Base-by-base conservation (phyloP, 2,888 invertebrate genomes). In the Sinelater perroti region DNA sequence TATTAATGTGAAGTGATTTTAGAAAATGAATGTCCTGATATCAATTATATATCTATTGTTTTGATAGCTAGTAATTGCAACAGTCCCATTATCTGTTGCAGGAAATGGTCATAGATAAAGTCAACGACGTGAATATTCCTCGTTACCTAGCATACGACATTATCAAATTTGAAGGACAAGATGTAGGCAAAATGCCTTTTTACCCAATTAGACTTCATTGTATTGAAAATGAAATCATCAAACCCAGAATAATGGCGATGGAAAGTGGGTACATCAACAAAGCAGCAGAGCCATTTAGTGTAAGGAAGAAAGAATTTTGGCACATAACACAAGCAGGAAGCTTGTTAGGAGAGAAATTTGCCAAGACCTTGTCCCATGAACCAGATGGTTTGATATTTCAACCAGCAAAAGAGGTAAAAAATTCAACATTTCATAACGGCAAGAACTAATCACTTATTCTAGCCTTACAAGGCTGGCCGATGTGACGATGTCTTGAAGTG, bases 351-450 rank as follows among this genome's bases (percentile, higher is more conserved):
- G 91, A 92, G 35, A 93, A 93, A 72, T 98, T 99, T 78, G 87
- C 90, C 0, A 87, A 87, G 65, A 85, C 88, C 24, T 80, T 99
- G 11, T 83, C 87, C 0, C 99, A 99, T 74, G 97, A 98, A 76
- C 97, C 97, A 0, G 99, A 99, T 74, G 99, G 99, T 13, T 83
- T 99, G 8, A 95, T 99, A 71, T 99, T 98, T 76, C 99, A 99
- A 75, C 99, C 99, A 0, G 84, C 90, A 0, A 82, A 85, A 61
- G 92, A 91, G 76, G 91, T 92, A 75, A 75, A 78, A 71, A 35
- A 47, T 14, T 28, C 5, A 6, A 3, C 26, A 24, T 7, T 24
- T 7, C 7, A 6, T 24, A 24, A 24, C 24, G 7, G 7, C 5
- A 24, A 4, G 24, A 24, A 7, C 4, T 31, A 31, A 31, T 13